Evolutionary conservation across 2,113 vertebrate species (phyloP).

Genomic region (Leucoraja erinaceus): DNA sequence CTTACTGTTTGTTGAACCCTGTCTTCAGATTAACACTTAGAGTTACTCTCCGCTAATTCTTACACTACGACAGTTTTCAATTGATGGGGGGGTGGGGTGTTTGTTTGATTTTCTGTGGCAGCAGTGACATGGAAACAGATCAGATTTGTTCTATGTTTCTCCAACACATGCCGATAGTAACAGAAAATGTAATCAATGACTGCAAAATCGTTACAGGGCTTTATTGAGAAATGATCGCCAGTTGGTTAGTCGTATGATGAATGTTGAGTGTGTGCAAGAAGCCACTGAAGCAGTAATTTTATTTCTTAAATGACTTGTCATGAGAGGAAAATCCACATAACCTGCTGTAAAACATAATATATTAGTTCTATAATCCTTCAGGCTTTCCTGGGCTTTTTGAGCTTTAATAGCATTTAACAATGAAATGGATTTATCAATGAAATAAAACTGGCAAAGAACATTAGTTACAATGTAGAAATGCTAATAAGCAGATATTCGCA

Average conservation of each 20-base stretch:
- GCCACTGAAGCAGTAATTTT: background rate
- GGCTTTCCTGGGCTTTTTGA: background rate
- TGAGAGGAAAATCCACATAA: background rate
- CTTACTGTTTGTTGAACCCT: background rate
- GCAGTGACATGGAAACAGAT: background rate
- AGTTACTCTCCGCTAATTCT: background rate
- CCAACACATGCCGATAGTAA: background rate
- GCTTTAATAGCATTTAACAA: slow-evolving; percentile 1
- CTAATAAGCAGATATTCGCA: background rate
- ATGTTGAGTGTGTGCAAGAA: background rate
- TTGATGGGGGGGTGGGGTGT: background rate
- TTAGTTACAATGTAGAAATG: background rate
- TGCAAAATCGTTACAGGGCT: slow-evolving; percentile 2
- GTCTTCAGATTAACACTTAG: background rate
- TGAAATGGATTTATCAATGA: background rate
- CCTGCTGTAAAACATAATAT: slow-evolving; percentile 15
- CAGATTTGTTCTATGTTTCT: background rate
- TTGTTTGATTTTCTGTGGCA: background rate
- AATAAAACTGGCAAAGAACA: slow-evolving; percentile 3
- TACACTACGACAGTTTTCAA: background rate
- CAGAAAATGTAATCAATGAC: slow-evolving; percentile 20
- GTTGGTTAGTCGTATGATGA: background rate
- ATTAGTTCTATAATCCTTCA: slow-evolving; percentile 18
- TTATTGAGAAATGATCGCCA: slow-evolving; percentile 26
- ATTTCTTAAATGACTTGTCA: background rate